Conservation (phyloP, 2,888 invertebrate genomes). For the Lasioglossum morio region DNA sequence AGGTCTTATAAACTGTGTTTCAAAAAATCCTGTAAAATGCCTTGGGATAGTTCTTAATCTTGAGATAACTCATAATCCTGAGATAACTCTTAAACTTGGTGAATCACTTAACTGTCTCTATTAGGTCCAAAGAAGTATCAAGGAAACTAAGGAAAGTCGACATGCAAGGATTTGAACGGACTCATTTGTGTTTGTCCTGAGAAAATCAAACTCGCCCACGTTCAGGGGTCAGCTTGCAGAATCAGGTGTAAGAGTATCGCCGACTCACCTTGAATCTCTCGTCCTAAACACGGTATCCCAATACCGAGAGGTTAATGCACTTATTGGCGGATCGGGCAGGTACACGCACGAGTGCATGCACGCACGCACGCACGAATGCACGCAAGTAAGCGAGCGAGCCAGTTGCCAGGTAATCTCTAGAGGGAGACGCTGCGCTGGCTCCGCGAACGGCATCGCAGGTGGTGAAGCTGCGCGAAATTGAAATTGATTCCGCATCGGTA, state of each 20-base stretch:
- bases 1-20: no score
- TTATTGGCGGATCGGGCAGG: not conserved
- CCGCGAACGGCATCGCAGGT: constrained; percentile 65
- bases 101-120: no score
- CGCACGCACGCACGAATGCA: not conserved
- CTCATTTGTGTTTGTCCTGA: not conserved
- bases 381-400: constrained; percentile 20
- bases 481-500: constrained; percentile 78
- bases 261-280: not conserved
- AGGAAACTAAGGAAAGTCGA: not conserved
- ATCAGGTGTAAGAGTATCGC: not conserved
- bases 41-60: no score
- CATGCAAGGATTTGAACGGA: not conserved
- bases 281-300: not conserved
- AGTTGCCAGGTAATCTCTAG: constrained; percentile 58
- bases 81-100: no score
- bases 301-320: constrained; percentile 25
- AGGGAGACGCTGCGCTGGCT: constrained; percentile 45
- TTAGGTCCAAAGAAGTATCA: not conserved
- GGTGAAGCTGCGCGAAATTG: constrained; percentile 75
- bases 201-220: not conserved
- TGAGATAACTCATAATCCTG: no score
- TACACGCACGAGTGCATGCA: not conserved
- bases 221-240: not conserved
- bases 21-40: no score